phyloP scores from a whole-genome alignment of 2,797 vertebrate genomes.

The Arremon aurantiirostris region DNA sequence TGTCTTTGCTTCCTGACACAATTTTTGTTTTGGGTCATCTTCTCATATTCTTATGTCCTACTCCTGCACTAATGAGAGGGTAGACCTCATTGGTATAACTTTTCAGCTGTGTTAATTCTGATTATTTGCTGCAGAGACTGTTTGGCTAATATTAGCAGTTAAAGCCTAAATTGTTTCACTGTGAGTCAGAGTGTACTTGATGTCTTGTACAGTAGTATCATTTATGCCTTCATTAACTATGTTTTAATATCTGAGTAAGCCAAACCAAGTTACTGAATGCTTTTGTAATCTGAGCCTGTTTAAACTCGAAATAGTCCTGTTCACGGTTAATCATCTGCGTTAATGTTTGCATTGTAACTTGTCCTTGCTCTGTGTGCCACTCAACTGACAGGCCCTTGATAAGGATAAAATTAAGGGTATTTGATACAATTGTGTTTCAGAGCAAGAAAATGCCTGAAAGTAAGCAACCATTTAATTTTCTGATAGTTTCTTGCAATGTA shows the following conservation, averaged over 20 bases:
- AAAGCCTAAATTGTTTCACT: neutral
- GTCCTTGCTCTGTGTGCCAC: conserved; percentile 1
- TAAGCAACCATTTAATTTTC: neutral
- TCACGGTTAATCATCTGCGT: conserved; percentile 29
- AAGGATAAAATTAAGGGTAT: neutral
- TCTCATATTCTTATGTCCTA: neutral
- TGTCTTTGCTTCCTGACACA: neutral
- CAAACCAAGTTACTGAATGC: neutral
- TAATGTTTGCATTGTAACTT: conserved; percentile 39
- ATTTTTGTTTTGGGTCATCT: neutral
- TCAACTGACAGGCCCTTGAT: conserved; percentile 2
- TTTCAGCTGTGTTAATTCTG: neutral
- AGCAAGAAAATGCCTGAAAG: neutral
- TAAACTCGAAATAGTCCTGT: conserved; percentile 17
- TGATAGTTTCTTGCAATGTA: neutral
- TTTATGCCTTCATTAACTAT: neutral
- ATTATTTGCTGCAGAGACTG: neutral
- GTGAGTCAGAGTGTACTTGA: conserved; percentile 3
- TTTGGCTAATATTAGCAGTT: neutral
- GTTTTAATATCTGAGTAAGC: conserved; percentile 10
- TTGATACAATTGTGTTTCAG: neutral
- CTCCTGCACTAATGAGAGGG: neutral
- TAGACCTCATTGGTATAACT: neutral
- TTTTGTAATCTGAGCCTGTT: conserved; percentile 50
- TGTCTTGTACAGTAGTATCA: neutral